These are phyloP conservation scores for Dysmachus trigonus DNA, from an alignment of 2,888 invertebrate genomes.

Conservation along the genomic window DNA sequence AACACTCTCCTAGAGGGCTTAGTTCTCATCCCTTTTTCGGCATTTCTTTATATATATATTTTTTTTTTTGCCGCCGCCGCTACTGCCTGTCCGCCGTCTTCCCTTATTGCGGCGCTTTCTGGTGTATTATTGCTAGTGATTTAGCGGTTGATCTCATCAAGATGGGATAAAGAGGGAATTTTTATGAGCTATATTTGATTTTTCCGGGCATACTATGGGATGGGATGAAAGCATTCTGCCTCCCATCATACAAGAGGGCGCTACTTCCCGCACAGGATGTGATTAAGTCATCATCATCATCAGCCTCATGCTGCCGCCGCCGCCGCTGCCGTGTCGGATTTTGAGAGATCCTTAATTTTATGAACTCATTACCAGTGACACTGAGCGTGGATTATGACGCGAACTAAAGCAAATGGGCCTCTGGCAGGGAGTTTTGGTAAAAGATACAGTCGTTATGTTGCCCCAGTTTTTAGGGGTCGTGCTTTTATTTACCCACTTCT, in stretches of 20 bases:
- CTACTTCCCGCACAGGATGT: not conserved
- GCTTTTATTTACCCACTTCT: not conserved
- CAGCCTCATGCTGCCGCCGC: not conserved
- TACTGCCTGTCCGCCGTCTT: not conserved
- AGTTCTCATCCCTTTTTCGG: not conserved
- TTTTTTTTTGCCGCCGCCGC: not conserved
- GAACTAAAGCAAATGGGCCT: not conserved
- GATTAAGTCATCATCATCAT: not conserved
- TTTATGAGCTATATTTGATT: constrained; percentile 36
- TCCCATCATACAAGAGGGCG: not conserved
- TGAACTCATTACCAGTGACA: not conserved
- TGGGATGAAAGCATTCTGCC: not conserved
- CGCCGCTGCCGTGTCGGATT: not conserved
- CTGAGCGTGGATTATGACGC: not conserved
- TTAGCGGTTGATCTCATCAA: constrained; percentile 41
- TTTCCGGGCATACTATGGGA: not conserved
- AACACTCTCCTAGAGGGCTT: constrained; percentile 9
- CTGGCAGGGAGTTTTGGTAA: not conserved
- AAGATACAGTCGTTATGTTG: not conserved
- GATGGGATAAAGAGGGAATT: constrained; percentile 33
- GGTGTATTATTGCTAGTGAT: constrained; percentile 16
- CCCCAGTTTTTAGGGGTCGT: not conserved
- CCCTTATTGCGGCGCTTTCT: not conserved
- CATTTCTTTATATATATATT: not conserved
- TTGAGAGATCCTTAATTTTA: not conserved